These are phyloP conservation scores for Garra rufa DNA, from an alignment of 2,113 vertebrate species.

Conservation along the genomic window DNA sequence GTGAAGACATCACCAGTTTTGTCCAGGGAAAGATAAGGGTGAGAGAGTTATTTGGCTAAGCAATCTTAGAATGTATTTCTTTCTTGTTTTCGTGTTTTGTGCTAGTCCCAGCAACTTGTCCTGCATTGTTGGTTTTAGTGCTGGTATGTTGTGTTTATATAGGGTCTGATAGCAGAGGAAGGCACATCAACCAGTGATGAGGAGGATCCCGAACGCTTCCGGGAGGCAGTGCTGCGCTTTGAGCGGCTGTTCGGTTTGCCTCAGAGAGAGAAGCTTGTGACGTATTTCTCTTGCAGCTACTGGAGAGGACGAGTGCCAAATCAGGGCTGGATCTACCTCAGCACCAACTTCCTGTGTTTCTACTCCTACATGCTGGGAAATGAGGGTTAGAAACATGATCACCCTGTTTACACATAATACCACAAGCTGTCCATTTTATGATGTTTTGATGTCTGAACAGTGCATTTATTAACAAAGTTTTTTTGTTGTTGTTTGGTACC, in stretches of 20 bases:
- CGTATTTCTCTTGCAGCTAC: slow-evolving; percentile 98
- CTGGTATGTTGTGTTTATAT: slow-evolving; percentile 7
- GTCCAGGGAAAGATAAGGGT: slow-evolving; percentile 98
- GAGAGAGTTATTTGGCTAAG: slow-evolving; percentile 64
- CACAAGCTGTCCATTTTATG: not conserved
- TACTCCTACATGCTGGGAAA: slow-evolving; percentile 95
- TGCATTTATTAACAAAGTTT: not conserved
- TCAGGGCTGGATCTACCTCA: slow-evolving; percentile 98
- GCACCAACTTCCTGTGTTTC: slow-evolving; percentile 97
- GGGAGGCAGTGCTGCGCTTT: slow-evolving; percentile 92
- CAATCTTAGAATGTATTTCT: not conserved
- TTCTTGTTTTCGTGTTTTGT: not conserved
- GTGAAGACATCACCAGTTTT: slow-evolving; percentile 97
- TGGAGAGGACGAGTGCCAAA: slow-evolving; percentile 96
- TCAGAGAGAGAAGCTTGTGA: slow-evolving; percentile 91
- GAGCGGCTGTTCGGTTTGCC: slow-evolving; percentile 94
- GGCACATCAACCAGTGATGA: slow-evolving; percentile 86
- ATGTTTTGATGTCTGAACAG: not conserved
- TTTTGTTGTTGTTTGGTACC: not conserved
- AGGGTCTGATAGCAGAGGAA: slow-evolving; percentile 98
- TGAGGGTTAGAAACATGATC: slow-evolving; percentile 80
- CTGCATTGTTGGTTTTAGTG: not conserved
- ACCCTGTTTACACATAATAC: not conserved
- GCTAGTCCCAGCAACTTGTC: not conserved
- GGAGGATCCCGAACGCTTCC: slow-evolving; percentile 94